phyloP scores from a whole-genome alignment of 1,140 invertebrate genomes.

The Drosophila erecta region DNA sequence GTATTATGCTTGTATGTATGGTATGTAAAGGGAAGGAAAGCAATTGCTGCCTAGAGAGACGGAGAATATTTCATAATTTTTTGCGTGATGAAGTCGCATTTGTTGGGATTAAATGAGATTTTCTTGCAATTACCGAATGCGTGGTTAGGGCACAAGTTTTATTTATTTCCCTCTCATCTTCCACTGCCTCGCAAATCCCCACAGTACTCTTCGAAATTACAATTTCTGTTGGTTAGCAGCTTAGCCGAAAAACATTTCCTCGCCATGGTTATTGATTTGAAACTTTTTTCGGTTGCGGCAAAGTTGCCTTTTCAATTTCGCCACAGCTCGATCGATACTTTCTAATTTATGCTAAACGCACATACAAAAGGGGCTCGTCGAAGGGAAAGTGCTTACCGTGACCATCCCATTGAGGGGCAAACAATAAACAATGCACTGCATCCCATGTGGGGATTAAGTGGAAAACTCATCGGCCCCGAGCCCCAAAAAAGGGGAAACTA shows the following conservation, averaged over 20 bases:
- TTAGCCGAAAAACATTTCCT: constrained; percentile 36
- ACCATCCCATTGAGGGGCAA: constrained; percentile 29
- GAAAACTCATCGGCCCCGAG: constrained; percentile 7
- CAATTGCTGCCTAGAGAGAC: constrained; percentile 65
- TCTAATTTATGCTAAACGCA: constrained; percentile 70
- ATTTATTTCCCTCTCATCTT: constrained; percentile 35
- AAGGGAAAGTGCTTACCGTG: constrained; percentile 35
- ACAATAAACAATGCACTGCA: constrained; percentile 53
- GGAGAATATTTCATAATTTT: constrained; percentile 79
- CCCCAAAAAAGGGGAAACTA: constrained; percentile 34
- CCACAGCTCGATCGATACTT: constrained; percentile 64
- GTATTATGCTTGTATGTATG: background rate
- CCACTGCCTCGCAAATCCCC: constrained; percentile 20
- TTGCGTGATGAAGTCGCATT: constrained; percentile 82
- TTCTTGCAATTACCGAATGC: constrained; percentile 76
- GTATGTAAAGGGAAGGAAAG: constrained; percentile 30
- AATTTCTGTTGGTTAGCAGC: constrained; percentile 46
- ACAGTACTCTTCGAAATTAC: constrained; percentile 50
- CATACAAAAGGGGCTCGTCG: constrained; percentile 20
- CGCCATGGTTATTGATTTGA: constrained; percentile 30
- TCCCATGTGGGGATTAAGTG: constrained; percentile 19
- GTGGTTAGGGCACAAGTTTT: constrained; percentile 40
- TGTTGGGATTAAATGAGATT: constrained; percentile 80
- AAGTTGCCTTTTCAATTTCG: constrained; percentile 53
- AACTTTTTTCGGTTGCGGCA: constrained; percentile 17